Evolutionary conservation across 1,140 invertebrate species (phyloP).

Genomic region (Centruroides sculpturatus): DNA sequence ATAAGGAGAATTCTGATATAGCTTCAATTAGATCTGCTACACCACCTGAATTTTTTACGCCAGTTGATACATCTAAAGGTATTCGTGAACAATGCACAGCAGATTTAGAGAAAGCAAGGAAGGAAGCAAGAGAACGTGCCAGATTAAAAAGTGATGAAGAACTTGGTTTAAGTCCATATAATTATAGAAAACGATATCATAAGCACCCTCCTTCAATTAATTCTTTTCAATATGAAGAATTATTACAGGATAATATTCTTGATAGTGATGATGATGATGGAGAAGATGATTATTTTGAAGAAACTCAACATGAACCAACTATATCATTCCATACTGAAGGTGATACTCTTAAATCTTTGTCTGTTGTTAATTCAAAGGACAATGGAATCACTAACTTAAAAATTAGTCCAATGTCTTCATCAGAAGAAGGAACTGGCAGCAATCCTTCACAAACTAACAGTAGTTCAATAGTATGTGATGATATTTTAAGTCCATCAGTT

Average conservation of each 20-base stretch:
- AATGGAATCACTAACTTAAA: neutral
- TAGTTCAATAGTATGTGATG: no score
- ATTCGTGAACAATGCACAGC: conserved; percentile 27
- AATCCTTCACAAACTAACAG: neutral
- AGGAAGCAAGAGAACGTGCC: conserved; percentile 49
- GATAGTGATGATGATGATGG: conserved; percentile 41
- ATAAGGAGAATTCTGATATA: conserved; percentile 7
- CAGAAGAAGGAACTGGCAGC: neutral
- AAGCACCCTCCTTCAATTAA: conserved; percentile 8
- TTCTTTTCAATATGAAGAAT: conserved; percentile 16
- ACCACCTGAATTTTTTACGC: conserved; percentile 2
- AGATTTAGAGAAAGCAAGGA: conserved; percentile 40
- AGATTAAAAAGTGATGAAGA: conserved; percentile 54
- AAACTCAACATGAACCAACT: neutral
- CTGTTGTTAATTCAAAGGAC: neutral
- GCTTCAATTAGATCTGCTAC: neutral
- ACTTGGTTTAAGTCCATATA: conserved; percentile 48
- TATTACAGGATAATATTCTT: conserved; percentile 13
- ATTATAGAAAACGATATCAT: conserved; percentile 14
- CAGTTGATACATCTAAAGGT: conserved; percentile 24
- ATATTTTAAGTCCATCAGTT: neutral
- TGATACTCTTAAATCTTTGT: neutral
- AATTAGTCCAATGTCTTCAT: neutral
- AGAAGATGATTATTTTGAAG: conserved; percentile 27
- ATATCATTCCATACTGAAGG: neutral